Evolutionary conservation across 2,113 vertebrate genomes (phyloP).

Genomic region (Chloropsis hardwickii): DNA sequence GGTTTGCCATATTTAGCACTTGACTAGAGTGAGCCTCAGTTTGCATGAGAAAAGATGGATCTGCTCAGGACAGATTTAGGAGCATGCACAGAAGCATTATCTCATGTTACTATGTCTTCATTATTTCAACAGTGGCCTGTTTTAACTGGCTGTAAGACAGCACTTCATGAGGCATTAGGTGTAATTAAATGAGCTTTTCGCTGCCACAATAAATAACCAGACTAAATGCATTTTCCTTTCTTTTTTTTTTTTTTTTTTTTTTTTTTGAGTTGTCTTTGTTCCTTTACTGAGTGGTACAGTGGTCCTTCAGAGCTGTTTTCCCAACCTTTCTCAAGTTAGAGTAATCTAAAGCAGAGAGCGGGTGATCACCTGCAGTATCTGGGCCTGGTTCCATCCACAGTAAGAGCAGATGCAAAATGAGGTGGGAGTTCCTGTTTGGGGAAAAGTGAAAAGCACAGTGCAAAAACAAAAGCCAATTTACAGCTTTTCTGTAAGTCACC

Average conservation of each 20-base stretch:
- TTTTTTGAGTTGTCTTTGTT: not conserved
- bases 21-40: not conserved
- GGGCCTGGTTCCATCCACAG: not conserved
- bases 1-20: not conserved
- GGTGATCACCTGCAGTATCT: not conserved
- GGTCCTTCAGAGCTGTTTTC: not conserved
- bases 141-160: constrained; percentile 21
- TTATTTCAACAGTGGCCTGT: constrained; percentile 27
- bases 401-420: not conserved
- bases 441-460: not conserved
- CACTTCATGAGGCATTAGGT: not conserved
- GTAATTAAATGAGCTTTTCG: not conserved
- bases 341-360: not conserved
- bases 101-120: not conserved
- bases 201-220: constrained; percentile 29
- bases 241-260: not conserved
- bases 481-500: not conserved
- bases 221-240: not conserved
- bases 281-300: not conserved
- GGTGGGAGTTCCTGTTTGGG: not conserved
- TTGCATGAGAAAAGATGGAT: not conserved
- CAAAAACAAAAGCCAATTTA: constrained; percentile 33
- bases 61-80: not conserved
- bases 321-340: not conserved
- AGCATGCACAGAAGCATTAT: not conserved